phyloP scores from a whole-genome alignment of 2,888 invertebrate genomes.

The Dryadula phaetusa region DNA sequence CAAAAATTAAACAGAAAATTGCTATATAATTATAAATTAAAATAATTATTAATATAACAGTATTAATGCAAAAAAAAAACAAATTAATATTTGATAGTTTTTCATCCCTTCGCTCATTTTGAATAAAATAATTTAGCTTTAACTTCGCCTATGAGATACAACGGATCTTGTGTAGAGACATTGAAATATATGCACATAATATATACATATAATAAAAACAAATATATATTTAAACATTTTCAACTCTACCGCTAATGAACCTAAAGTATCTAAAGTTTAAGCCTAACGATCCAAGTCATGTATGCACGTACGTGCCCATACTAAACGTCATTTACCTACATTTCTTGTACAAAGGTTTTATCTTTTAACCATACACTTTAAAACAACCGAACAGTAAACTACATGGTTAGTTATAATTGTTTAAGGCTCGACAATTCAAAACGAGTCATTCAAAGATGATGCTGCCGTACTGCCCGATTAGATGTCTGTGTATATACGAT shows the following conservation, averaged over 20 bases:
- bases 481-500: neutral
- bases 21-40: too few relatives aligned
- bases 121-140: too few relatives aligned
- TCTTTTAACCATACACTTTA: slow-evolving; percentile 9
- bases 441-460: neutral
- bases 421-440: neutral
- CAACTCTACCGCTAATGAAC: neutral
- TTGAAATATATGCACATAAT: too few relatives aligned
- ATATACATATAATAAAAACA: neutral
- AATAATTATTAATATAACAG: too few relatives aligned
- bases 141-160: too few relatives aligned
- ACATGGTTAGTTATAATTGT: neutral
- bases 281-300: neutral
- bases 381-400: neutral
- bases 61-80: too few relatives aligned
- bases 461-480: neutral
- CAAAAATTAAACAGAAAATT: too few relatives aligned
- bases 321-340: slow-evolving; percentile 39
- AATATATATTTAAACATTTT: neutral
- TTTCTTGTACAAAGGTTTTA: slow-evolving; percentile 23
- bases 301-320: slow-evolving; percentile 19
- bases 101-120: too few relatives aligned
- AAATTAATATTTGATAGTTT: too few relatives aligned
- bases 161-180: too few relatives aligned
- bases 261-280: neutral